Evolutionary conservation across 2,888 invertebrate genomes (phyloP), one percentile per base, ranked within the genome.

Genomic region (Seladonia tumulorum): DNA sequence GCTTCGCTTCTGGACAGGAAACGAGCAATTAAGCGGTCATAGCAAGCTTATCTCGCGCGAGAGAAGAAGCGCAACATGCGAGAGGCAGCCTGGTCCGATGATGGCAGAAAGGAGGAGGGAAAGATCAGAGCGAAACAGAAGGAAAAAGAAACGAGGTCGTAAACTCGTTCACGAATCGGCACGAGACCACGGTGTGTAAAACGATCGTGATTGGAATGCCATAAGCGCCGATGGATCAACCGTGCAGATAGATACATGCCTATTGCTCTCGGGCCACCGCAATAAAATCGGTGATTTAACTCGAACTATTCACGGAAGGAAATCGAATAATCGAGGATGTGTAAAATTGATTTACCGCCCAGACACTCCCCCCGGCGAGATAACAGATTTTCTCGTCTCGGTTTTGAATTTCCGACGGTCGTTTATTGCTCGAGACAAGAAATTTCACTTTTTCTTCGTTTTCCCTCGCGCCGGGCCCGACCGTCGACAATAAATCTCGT

Each of bases 21-120:
- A 94, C 92, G 93, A 92, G 93, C 94, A 94, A 94, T 94, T 94
- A 94, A 94, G 92, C 87, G 90, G 89, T 91, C 90, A 88, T 88
- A 90, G 90, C 91, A 91, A 92, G 91, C 91, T 93, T 93, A 94
- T 94, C 94, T 91, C 92, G 86, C 85, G 80, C 89, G 87, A 84
- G 82, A 79, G 87, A 68, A 80, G 78, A 66, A 85, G 84, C 84
- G 84, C 84, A 84, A 79, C 85, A 81, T 81, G 75, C 79, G 10
- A 53, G 76, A 85, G 80, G 71, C 79, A 77, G 85, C 81, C 49
- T 63, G 49, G 57, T 53, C 80, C 66, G 74, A 53, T 60, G 78
- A 39, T 81, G 81, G 53, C 60, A 5, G 70, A 45, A 35, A 63
- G n/a, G 68, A 35, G 25, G 60, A 25, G 29, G 16, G 29, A 18